These are phyloP conservation scores for Homarus americanus DNA, from an alignment of 1,140 invertebrate genomes.

Conservation along the genomic window DNA sequence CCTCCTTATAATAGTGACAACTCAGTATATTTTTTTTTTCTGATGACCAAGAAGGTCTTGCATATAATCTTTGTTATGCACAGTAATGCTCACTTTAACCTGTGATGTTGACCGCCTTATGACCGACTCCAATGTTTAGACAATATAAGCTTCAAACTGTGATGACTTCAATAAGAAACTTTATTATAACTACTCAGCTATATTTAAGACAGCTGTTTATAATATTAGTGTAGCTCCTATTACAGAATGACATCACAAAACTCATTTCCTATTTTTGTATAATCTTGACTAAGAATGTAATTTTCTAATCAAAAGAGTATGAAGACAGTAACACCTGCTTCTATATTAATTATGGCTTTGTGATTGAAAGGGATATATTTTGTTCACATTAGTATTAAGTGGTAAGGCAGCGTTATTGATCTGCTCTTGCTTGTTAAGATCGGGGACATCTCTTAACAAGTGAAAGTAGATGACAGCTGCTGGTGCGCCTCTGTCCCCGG, in stretches of 20 bases:
- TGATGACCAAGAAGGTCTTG: background rate
- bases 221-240: conserved; percentile 6
- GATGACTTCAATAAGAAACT: conserved; percentile 24
- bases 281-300: background rate
- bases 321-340: conserved; percentile 7
- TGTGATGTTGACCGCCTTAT: conserved; percentile 59
- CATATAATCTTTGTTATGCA: background rate
- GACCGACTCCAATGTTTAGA: conserved; percentile 30
- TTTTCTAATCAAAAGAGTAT: conserved; percentile 37
- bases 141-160: conserved; percentile 40
- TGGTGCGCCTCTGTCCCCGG: conserved; percentile 46
- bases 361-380: conserved; percentile 8
- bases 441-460: conserved; percentile 20
- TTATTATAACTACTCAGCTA: background rate
- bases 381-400: background rate
- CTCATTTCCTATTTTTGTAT: conserved; percentile 39
- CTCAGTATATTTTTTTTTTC: background rate
- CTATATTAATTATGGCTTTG: conserved; percentile 2
- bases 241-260: conserved; percentile 12
- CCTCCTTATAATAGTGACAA: background rate
- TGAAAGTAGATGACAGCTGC: conserved; percentile 6
- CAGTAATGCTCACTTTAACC: conserved; percentile 58
- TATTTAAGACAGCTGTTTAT: background rate
- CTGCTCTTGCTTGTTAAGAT: conserved; percentile 22
- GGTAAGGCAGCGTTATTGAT: background rate